Base-by-base conservation (phyloP, 1,140 invertebrate species). In the Amphibalanus amphitrite region DNA sequence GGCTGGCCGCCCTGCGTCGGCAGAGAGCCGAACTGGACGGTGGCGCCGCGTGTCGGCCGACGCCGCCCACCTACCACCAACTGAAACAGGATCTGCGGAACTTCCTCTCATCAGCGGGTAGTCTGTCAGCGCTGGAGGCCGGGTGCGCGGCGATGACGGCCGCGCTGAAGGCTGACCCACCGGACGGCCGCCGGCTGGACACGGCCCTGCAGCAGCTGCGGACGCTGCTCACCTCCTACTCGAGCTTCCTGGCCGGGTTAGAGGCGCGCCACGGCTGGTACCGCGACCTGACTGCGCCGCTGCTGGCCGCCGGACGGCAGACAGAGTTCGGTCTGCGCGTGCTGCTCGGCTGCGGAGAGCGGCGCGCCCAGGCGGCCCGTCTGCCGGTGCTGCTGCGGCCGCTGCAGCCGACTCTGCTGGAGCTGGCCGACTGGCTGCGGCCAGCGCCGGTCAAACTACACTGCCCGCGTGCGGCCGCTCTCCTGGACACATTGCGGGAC, bases 31-130 rank as follows among this genome's bases (percentile, higher is more conserved):
- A 76, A 79, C 26, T 79, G 83, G 73, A 79, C 79, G 73, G 10
- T 13, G 47, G 47, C 47, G 75, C 84, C 59, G 86, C 87, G 4
- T 76, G 84, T 28, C 81, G 88, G 69, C 84, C 87, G 3, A 74
- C 81, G 13, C 78, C 82, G n/a, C 79, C 82, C 47, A 70, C 82
- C 0, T 89, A 87, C 73, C 76, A 79, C 3, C 75, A 76, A 13
- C 72, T 89, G 0, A 80, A 73, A 72, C 28, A 80, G 76, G 76
- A 80, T 75, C 72, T 78, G 59, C 28, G 69, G 29, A 76, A 78
- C 68, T 79, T 78, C 71, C n/a, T 71, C 20, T 70, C 71, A 4
- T 74, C 72, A 28, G 75, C 73, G 3, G 74, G 74, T 69, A 69
- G 65, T 28, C 74, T 69, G 29, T 13, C 72, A 10, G 47, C 33